A percentile compares a stretch with the other conserved stretches of the same genome.
Conservation (phyloP, 2,113 vertebrate species). For the Baryphthengus martii region DNA sequence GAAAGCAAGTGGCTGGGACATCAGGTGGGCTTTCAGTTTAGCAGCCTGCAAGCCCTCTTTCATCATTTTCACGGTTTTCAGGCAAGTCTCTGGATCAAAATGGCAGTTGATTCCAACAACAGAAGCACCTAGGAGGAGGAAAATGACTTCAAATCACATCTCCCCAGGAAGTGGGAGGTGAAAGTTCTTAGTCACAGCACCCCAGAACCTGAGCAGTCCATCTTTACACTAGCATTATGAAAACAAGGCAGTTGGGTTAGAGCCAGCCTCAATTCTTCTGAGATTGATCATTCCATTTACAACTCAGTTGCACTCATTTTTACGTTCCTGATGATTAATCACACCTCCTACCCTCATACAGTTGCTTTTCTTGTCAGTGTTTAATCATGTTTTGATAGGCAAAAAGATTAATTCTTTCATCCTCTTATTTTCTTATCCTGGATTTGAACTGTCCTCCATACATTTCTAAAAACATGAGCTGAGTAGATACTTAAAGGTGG, state of each 20-base stretch:
- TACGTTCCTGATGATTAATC: background rate
- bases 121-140: slow-evolving; percentile 82
- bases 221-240: background rate
- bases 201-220: background rate
- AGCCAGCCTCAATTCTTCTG: background rate
- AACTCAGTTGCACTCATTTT: background rate
- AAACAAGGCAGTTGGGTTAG: background rate
- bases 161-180: background rate
- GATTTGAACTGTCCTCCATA: background rate
- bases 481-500: background rate
- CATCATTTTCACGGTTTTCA: slow-evolving; percentile 91
- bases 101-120: slow-evolving; percentile 95
- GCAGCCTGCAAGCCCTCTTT: slow-evolving; percentile 89
- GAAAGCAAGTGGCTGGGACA: slow-evolving; percentile 90
- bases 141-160: background rate
- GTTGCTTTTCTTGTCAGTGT: background rate
- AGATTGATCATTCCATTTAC: background rate
- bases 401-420: background rate
- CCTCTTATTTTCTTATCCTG: background rate
- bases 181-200: background rate
- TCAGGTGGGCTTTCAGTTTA: slow-evolving; percentile 88
- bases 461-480: background rate
- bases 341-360: background rate
- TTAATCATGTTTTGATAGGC: background rate
- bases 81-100: slow-evolving; percentile 87